Percentiles rank a stretch among this genome's conserved stretches.
Conservation (phyloP, 2,888 invertebrate genomes). For the Automeris io region DNA sequence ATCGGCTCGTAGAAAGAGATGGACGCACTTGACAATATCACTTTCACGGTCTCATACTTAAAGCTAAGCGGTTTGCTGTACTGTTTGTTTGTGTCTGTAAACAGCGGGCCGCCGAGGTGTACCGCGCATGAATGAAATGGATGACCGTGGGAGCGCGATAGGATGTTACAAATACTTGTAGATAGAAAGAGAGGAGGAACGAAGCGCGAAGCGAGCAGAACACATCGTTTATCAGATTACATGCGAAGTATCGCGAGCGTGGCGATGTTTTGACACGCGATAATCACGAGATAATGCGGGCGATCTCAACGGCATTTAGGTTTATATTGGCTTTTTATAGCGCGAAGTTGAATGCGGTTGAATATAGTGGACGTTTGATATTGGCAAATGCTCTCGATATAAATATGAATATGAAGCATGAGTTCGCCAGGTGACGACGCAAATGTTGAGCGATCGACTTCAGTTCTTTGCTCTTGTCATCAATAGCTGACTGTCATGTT, state of each 20-base stretch:
- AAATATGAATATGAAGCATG: slow-evolving; percentile 34
- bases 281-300: slow-evolving; percentile 77
- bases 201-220: slow-evolving; percentile 69
- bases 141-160: slow-evolving; percentile 56
- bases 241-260: slow-evolving; percentile 78
- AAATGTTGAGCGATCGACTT: slow-evolving; percentile 5
- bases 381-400: slow-evolving; percentile 40
- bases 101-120: slow-evolving; percentile 72
- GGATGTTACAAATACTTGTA: slow-evolving; percentile 20
- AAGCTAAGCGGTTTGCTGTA: slow-evolving; percentile 77
- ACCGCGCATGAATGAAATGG: slow-evolving; percentile 77
- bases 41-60: slow-evolving; percentile 76
- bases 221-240: slow-evolving; percentile 79
- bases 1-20: slow-evolving; percentile 66
- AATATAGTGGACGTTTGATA: slow-evolving; percentile 50
- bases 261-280: slow-evolving; percentile 79
- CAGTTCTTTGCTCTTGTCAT: slow-evolving; percentile 10
- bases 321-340: slow-evolving; percentile 75
- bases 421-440: slow-evolving; percentile 8
- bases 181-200: slow-evolving; percentile 41
- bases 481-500: slow-evolving; percentile 26
- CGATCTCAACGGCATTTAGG: slow-evolving; percentile 73
- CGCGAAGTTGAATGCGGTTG: slow-evolving; percentile 45
- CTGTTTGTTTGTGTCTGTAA: slow-evolving; percentile 78
- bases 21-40: slow-evolving; percentile 71